phyloP scores from a whole-genome alignment of 2,888 invertebrate species.

The Escarpia spicata region DNA sequence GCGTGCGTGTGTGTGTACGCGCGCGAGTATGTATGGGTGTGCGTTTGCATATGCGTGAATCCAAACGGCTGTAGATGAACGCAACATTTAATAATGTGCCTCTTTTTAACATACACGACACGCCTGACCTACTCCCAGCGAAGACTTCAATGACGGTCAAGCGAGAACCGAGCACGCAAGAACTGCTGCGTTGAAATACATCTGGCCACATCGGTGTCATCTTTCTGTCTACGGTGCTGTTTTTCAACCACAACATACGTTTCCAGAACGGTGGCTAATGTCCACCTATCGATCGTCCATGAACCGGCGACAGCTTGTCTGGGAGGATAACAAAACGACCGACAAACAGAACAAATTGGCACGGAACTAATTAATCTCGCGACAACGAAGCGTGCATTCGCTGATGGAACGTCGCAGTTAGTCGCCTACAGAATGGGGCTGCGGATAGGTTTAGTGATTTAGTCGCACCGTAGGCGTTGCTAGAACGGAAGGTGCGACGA shows the following conservation, averaged over 20 bases:
- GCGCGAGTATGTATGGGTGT: too few relatives aligned
- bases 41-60: too few relatives aligned
- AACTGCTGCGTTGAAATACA: not conserved
- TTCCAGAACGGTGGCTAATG: not conserved
- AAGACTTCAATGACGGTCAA: not conserved
- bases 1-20: too few relatives aligned
- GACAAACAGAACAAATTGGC: constrained; percentile 5
- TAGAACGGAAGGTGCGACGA: not conserved
- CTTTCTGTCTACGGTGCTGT: not conserved
- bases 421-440: not conserved
- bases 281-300: not conserved
- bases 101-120: not conserved
- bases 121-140: not conserved
- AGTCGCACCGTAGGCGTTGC: not conserved
- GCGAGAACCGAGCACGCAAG: not conserved
- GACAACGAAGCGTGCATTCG: constrained; percentile 16
- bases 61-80: not conserved
- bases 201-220: not conserved
- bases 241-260: not conserved
- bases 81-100: not conserved
- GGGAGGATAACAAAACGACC: not conserved
- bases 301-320: not conserved
- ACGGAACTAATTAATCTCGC: constrained; percentile 13
- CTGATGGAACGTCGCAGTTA: not conserved
- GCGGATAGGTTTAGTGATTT: not conserved